phyloP scores from a whole-genome alignment of 23 tunicate genomes.

The Clavelina lepadiformis region DNA sequence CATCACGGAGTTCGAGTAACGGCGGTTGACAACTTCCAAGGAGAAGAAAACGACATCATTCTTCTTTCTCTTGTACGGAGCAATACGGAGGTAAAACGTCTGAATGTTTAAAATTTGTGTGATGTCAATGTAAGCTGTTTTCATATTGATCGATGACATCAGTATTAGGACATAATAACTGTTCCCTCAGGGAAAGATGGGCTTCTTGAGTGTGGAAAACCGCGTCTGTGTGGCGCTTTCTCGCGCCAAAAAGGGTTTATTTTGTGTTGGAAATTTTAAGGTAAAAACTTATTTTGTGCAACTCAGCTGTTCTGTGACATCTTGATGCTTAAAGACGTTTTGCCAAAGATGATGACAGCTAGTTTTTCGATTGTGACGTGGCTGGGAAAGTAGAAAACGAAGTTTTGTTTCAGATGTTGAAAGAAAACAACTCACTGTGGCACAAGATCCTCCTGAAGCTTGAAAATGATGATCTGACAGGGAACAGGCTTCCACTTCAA shows the following conservation, averaged over 20 bases:
- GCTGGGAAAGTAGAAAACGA: no score
- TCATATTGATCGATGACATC: neutral
- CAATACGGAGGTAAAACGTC: conserved; percentile 35
- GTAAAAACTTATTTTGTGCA: neutral
- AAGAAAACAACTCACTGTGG: conserved; percentile 35
- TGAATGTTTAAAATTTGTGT: neutral
- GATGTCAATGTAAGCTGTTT: neutral
- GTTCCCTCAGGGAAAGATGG: conserved; percentile 34
- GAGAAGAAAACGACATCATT: conserved; percentile 69
- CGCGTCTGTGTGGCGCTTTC: conserved; percentile 62
- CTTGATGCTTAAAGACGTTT: neutral
- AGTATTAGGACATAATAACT: neutral
- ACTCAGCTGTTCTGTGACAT: neutral
- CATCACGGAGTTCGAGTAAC: conserved; percentile 32
- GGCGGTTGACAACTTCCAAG: conserved; percentile 55
- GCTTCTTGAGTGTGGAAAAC: conserved; percentile 40
- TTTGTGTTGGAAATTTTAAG: conserved; percentile 38
- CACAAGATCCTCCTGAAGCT: conserved; percentile 13
- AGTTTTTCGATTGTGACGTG: no score
- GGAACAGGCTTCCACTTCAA: conserved; percentile 20
- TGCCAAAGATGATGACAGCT: neutral
- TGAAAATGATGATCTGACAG: conserved; percentile 13
- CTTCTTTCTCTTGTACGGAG: conserved; percentile 53
- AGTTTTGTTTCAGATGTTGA: conserved; percentile 9
- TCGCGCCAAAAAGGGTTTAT: conserved; percentile 49